Evolutionary conservation across 2,113 vertebrate genomes (phyloP).

Genomic region (Spea multiplicata): DNA sequence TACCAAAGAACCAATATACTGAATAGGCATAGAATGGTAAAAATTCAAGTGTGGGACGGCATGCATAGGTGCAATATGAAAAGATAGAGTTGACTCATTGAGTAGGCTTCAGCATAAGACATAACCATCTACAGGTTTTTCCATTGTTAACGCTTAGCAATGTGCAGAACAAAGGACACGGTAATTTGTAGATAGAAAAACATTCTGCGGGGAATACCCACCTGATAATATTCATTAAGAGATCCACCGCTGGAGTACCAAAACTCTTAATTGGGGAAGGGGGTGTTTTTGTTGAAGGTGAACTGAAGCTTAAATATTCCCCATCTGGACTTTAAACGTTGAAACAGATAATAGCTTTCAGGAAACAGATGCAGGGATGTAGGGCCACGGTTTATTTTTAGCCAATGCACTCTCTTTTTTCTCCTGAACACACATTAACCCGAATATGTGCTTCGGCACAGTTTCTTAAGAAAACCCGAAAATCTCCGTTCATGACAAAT

Average conservation of each 20-base stretch:
- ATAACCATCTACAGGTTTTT: neutral
- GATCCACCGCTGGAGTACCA: neutral
- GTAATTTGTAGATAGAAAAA: neutral
- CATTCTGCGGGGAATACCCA: constrained; percentile 35
- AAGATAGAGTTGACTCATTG: neutral
- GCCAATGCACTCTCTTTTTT: constrained; percentile 17
- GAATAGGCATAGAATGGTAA: no score
- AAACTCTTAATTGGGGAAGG: constrained; percentile 15
- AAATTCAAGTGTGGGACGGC: no score
- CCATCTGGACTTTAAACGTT: constrained; percentile 37
- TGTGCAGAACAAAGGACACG: neutral
- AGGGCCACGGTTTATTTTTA: constrained; percentile 37
- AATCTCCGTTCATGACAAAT: constrained; percentile 18
- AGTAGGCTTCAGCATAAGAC: neutral
- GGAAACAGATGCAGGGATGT: constrained; percentile 44
- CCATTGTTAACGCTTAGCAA: neutral
- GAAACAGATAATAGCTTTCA: constrained; percentile 39
- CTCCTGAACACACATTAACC: constrained; percentile 25
- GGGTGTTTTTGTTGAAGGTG: constrained; percentile 6
- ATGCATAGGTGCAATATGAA: neutral
- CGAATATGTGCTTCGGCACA: constrained; percentile 5
- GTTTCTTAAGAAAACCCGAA: constrained; percentile 5
- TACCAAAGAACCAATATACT: no score
- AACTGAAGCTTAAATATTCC: constrained; percentile 31
- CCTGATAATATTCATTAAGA: constrained; percentile 13